These are phyloP conservation scores for Noctua fimbriata DNA, from an alignment of 2,888 invertebrate species.

Conservation along the genomic window DNA sequence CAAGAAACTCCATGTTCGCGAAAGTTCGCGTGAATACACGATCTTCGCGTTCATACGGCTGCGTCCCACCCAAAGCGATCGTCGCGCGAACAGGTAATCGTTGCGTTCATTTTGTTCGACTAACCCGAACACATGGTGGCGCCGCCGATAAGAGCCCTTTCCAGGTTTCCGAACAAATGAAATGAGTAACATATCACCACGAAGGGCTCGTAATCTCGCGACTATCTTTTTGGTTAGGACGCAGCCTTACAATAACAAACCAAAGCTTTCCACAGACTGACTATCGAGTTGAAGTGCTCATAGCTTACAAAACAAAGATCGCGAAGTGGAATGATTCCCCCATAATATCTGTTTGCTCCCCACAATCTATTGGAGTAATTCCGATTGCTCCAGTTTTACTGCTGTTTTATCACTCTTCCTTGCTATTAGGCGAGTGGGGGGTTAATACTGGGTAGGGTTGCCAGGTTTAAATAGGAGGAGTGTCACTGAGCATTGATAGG, in stretches of 20 bases:
- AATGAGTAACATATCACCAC: not conserved
- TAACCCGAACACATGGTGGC: not conserved
- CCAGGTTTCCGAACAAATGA: not conserved
- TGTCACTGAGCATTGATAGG: not conserved
- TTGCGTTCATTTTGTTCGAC: not conserved
- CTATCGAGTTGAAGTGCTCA: constrained; percentile 25
- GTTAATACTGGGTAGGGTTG: constrained; percentile 52
- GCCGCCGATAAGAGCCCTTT: not conserved
- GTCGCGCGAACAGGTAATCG: not conserved
- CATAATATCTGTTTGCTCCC: constrained; percentile 61
- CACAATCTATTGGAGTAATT: constrained; percentile 66
- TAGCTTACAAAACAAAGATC: constrained; percentile 52
- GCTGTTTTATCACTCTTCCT: constrained; percentile 76
- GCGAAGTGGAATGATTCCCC: constrained; percentile 50
- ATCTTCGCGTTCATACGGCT: not conserved
- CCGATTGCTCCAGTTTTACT: constrained; percentile 70
- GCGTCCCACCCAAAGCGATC: not conserved
- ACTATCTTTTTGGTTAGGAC: not conserved
- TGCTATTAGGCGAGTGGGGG: constrained; percentile 71
- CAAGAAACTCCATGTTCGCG: no score
- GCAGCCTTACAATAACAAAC: constrained; percentile 22
- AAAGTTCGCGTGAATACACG: not conserved
- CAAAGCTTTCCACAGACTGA: constrained; percentile 28
- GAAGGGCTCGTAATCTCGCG: no score
- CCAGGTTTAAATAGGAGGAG: not conserved